These are phyloP conservation scores for Anneissia japonica DNA, from an alignment of 35 echinoderm and acorn worm genomes.

Conservation along the genomic window DNA sequence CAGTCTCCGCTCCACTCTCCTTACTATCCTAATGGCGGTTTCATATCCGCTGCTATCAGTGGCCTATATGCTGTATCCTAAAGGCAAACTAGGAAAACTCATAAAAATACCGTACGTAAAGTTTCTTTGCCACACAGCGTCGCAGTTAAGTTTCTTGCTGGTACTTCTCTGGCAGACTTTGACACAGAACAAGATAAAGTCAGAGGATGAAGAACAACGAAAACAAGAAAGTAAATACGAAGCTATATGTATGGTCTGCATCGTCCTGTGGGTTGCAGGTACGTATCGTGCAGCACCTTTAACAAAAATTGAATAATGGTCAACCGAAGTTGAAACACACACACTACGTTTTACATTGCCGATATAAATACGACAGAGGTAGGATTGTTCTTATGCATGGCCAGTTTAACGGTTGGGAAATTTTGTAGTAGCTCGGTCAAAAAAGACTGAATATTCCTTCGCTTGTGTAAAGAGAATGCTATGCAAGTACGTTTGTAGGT, in stretches of 20 bases:
- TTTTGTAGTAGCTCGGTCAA: too few species aligned
- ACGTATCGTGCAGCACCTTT: too few species aligned
- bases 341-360: too few species aligned
- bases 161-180: constrained; percentile 80
- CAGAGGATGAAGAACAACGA: not conserved
- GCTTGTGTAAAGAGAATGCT: too few species aligned
- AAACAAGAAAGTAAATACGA: not conserved
- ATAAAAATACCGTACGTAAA: constrained; percentile 91
- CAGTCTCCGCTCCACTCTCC: constrained; percentile 23
- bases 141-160: constrained; percentile 74
- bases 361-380: too few species aligned
- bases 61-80: constrained; percentile 73
- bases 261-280: constrained; percentile 77
- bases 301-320: too few species aligned
- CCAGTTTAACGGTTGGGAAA: too few species aligned
- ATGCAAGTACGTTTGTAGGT: too few species aligned
- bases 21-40: constrained; percentile 71
- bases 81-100: constrained; percentile 57
- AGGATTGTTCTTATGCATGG: too few species aligned
- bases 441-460: too few species aligned
- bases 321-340: too few species aligned
- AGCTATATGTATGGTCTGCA: not conserved
- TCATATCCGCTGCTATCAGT: constrained; percentile 77
- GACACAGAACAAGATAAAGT: constrained; percentile 18
- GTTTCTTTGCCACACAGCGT: constrained; percentile 93